Evolutionary conservation across 2,113 vertebrate species (phyloP).

Genomic region (Spea multiplicata): DNA sequence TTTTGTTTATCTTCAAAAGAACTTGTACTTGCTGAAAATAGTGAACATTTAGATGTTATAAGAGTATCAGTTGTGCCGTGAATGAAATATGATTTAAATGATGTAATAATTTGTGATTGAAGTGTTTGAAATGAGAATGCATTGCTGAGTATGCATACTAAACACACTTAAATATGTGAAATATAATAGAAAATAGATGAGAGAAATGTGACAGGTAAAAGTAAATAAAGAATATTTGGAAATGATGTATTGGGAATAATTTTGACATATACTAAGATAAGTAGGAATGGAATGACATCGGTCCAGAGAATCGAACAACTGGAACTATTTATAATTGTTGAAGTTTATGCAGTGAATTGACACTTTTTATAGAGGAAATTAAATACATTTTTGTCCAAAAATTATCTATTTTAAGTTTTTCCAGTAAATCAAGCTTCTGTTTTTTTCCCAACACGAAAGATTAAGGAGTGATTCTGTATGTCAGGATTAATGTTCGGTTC

Average conservation of each 20-base stretch:
- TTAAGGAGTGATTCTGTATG: too few relatives aligned
- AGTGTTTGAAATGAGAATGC: too few relatives aligned
- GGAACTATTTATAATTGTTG: conserved; percentile 5
- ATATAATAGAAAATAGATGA: conserved; percentile 1
- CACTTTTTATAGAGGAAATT: neutral
- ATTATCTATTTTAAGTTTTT: too few relatives aligned
- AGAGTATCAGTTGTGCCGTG: neutral
- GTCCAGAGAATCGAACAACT: neutral
- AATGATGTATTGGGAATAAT: neutral
- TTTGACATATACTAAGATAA: neutral
- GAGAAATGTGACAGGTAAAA: conserved; percentile 22
- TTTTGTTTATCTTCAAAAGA: conserved; percentile 58
- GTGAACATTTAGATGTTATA: conserved; percentile 55
- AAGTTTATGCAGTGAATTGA: neutral
- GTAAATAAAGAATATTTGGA: conserved; percentile 21
- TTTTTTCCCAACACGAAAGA: too few relatives aligned
- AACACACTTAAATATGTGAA: neutral
- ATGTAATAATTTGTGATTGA: too few relatives aligned
- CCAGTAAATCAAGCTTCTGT: too few relatives aligned
- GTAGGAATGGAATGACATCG: conserved; percentile 14
- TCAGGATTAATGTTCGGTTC: too few relatives aligned
- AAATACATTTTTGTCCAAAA: too few relatives aligned
- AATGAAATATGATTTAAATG: too few relatives aligned
- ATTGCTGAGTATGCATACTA: neutral
- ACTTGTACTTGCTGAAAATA: conserved; percentile 54